Conservation (phyloP, 35 echinoderm and acorn worm species). For the Apostichopus californicus region DNA sequence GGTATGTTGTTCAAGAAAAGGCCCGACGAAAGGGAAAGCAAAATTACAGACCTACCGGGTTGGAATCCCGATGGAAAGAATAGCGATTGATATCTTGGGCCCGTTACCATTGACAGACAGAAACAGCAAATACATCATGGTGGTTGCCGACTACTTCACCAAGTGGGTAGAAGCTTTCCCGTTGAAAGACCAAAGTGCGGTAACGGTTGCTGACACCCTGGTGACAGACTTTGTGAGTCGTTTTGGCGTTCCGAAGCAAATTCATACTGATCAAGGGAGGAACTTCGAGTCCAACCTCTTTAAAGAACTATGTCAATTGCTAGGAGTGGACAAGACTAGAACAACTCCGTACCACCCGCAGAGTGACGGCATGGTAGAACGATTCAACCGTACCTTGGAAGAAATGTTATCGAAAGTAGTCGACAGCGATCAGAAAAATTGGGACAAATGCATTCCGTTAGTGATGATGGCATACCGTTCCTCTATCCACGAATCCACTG, state of each 20-base stretch:
- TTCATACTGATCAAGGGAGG: constrained; percentile 61
- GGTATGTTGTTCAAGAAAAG: constrained; percentile 12
- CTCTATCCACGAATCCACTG: constrained; percentile 54
- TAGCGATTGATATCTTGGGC: constrained; percentile 55
- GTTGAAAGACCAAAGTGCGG: constrained; percentile 47
- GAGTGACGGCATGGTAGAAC: constrained; percentile 45
- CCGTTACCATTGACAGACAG: constrained; percentile 13
- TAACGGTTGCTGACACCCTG: constrained; percentile 47
- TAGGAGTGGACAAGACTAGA: constrained; percentile 57
- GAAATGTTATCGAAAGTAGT: background rate
- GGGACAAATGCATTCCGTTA: constrained; percentile 47
- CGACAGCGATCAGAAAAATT: constrained; percentile 37
- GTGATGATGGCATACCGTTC: constrained; percentile 47
- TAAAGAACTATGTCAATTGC: constrained; percentile 13
- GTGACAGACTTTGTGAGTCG: constrained; percentile 37
- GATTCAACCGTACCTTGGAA: constrained; percentile 37
- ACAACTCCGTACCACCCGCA: constrained; percentile 35
- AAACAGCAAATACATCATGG: constrained; percentile 54
- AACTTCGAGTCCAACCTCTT: constrained; percentile 45
- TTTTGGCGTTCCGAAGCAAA: constrained; percentile 15
- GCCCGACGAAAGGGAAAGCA: background rate
- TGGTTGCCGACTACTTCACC: constrained; percentile 58
- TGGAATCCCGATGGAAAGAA: constrained; percentile 48
- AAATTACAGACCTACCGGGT: constrained; percentile 16
- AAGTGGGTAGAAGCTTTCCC: constrained; percentile 49